Evolutionary conservation across 2,113 vertebrate genomes (phyloP).

Genomic region (Cardinalis cardinalis): DNA sequence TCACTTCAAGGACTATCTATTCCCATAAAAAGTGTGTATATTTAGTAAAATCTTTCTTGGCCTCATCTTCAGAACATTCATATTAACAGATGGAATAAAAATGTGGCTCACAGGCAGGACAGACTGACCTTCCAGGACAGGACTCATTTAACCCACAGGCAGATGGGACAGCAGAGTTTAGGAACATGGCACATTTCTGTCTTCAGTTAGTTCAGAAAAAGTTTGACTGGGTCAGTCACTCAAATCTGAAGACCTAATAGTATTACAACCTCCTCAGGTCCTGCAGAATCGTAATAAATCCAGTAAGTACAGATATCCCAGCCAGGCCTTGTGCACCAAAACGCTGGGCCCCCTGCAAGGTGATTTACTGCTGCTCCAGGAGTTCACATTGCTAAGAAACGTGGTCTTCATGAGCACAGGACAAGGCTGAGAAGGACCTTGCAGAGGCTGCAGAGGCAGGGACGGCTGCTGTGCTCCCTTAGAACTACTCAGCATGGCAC

Average conservation of each 20-base stretch:
- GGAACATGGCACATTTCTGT: not conserved
- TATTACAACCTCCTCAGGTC: not conserved
- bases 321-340: not conserved
- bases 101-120: not conserved
- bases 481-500: conserved; percentile 27
- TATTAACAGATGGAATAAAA: conserved; percentile 46
- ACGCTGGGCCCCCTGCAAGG: not conserved
- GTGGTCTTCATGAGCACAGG: not conserved
- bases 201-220: not conserved
- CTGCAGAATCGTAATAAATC: not conserved
- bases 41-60: conserved; percentile 37
- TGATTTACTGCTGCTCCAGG: not conserved
- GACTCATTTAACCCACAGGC: not conserved
- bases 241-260: not conserved
- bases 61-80: not conserved
- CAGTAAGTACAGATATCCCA: not conserved
- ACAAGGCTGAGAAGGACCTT: not conserved
- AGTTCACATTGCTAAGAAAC: not conserved
- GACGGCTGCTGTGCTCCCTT: not conserved
- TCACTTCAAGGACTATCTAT: not conserved
- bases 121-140: conserved; percentile 27
- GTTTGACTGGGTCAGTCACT: not conserved
- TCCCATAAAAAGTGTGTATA: not conserved
- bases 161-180: not conserved
- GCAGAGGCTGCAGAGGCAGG: not conserved